Conservation (phyloP, 2,113 vertebrate genomes). For the Zootoca vivipara region DNA sequence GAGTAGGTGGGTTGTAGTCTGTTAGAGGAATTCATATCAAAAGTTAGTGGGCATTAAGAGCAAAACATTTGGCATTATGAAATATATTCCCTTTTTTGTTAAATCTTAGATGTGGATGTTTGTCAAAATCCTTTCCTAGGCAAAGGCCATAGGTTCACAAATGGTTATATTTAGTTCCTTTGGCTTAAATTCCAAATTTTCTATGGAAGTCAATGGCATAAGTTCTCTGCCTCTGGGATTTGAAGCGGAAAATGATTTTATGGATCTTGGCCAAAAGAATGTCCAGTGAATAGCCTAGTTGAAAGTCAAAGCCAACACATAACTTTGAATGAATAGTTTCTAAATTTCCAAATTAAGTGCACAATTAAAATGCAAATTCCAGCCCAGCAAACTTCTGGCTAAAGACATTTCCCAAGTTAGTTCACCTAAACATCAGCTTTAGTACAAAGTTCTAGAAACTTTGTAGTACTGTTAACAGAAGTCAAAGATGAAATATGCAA, state of each 20-base stretch:
- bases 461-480: not conserved
- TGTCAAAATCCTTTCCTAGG: slow-evolving; percentile 32
- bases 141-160: not conserved
- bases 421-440: slow-evolving; percentile 22
- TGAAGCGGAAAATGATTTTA: slow-evolving; percentile 6
- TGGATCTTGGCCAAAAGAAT: slow-evolving; percentile 22
- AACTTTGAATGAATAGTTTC: slow-evolving; percentile 44
- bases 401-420: slow-evolving; percentile 33
- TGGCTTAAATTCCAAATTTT: slow-evolving; percentile 40
- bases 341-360: slow-evolving; percentile 31
- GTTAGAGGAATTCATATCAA: not conserved
- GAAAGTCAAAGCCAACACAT: slow-evolving; percentile 24
- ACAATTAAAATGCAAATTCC: slow-evolving; percentile 21
- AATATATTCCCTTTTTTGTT: not conserved
- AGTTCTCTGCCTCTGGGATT: slow-evolving; percentile 11
- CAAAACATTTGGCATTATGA: slow-evolving; percentile 15
- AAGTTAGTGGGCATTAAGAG: not conserved
- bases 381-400: slow-evolving; percentile 27
- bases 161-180: slow-evolving; percentile 35
- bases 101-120: not conserved
- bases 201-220: slow-evolving; percentile 24
- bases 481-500: not conserved
- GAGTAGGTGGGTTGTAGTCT: not conserved
- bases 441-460: not conserved
- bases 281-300: slow-evolving; percentile 45